Evolutionary conservation across 2,797 vertebrate species (phyloP), one percentile per base, ranked within the genome.

Genomic region (Ceryle rudis): DNA sequence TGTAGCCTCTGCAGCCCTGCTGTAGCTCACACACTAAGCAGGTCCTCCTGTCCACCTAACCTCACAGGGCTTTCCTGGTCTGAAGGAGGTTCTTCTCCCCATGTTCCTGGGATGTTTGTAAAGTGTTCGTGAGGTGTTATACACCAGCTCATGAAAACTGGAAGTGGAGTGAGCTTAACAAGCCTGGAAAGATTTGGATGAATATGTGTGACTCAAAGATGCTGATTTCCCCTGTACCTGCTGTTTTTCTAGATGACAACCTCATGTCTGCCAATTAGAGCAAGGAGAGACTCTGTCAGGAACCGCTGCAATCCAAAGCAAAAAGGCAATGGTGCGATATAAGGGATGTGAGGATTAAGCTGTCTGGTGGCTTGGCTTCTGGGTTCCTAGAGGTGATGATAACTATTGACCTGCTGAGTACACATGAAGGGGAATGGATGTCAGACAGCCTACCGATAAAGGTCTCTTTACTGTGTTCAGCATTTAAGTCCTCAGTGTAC

Each of bases 1-100:
- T 67, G 90, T 88, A 96, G 90, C 39, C 71, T 74, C 90, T 89
- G 89, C 93, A 94, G 91, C 80, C 71, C 44, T 29, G 66, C 51
- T 49, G 80, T 14, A 79, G 89, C 60, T 77, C 66, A 15, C 44
- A 29, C 86, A 35, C 33, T 69, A 58, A 41, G 70, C 62, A 72
- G 46, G 51, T 47, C 47, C 77, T 73, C 19, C 55, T 16, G 11
- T 11, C 25, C 69, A 25, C 14, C 17, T 19, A 13, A 8, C 35
- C 61, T 70, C 72, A 23, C 33, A 60, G 35, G 69, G 42, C 20
- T 44, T 46, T 81, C 41, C 66, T 77, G 64, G 21, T 22, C 74
- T 66, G 46, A 61, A 46, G 47, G 51, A 74, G 22, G 10, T 37
- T 89, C 58, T 62, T 67, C 46, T 74, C 39, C 41, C 31, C 26